Evolutionary conservation across 1,140 invertebrate species (phyloP).

Genomic region (Zophobas atratus): DNA sequence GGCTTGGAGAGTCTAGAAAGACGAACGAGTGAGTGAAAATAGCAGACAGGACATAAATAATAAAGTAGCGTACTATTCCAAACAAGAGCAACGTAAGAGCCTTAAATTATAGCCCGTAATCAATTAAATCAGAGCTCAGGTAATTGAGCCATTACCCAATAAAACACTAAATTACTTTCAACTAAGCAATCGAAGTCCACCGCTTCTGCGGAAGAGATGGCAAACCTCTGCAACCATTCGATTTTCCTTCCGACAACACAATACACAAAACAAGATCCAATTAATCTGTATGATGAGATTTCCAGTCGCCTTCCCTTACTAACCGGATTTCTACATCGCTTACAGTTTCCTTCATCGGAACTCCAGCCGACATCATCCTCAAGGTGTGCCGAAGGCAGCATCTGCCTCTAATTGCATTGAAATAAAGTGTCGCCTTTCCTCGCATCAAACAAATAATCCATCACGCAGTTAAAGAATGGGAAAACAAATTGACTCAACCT

Average conservation of each 20-base stretch:
- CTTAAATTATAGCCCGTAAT: background rate
- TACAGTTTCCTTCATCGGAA: slow-evolving; percentile 3
- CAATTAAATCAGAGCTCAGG: background rate
- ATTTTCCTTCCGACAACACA: slow-evolving; percentile 10
- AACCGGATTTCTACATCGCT: slow-evolving; percentile 10
- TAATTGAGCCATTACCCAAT: background rate
- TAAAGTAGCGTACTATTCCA: no score
- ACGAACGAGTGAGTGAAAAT: no score
- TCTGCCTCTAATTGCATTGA: background rate
- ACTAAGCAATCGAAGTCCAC: background rate
- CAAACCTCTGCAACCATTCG: background rate
- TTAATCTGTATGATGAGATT: slow-evolving; percentile 14
- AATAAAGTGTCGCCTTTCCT: background rate
- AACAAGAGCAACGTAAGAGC: background rate
- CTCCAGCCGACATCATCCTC: background rate
- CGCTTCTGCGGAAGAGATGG: background rate
- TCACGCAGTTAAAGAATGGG: background rate
- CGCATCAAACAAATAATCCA: background rate
- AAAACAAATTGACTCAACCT: slow-evolving; percentile 9
- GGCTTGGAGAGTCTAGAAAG: no score
- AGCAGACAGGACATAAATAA: no score
- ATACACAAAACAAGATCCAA: slow-evolving; percentile 17
- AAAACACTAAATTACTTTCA: slow-evolving; percentile 11
- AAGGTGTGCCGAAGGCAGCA: background rate
- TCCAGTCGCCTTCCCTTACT: slow-evolving; percentile 10